A percentile compares a stretch with the other conserved stretches of the same genome.
phyloP scores from a whole-genome alignment of 2,113 vertebrate genomes.

The Nycticorax nycticorax region DNA sequence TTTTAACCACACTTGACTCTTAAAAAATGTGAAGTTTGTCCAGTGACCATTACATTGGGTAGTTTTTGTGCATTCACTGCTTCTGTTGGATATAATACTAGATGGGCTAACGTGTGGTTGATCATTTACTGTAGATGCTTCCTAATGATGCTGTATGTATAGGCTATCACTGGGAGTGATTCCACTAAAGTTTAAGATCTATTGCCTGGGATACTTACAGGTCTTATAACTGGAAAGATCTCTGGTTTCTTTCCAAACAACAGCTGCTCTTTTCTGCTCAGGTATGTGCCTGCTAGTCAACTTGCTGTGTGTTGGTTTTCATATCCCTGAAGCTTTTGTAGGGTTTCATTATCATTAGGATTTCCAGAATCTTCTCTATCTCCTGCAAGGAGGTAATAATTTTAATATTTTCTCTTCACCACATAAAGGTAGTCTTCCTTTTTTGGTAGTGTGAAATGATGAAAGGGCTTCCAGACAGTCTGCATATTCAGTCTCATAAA shows the following conservation, averaged over 20 bases:
- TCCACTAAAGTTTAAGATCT: background rate
- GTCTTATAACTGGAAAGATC: background rate
- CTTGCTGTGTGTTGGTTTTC: background rate
- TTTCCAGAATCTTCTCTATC: background rate
- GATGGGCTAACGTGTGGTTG: background rate
- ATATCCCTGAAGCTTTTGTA: background rate
- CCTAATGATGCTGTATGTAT: background rate
- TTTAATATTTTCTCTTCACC: background rate
- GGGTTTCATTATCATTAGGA: background rate
- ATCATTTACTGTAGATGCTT: background rate
- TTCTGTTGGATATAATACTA: background rate
- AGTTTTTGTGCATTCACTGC: background rate
- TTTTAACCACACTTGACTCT: background rate
- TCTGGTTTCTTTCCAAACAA: background rate
- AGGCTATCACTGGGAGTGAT: background rate
- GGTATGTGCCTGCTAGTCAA: background rate
- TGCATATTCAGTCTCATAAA: background rate
- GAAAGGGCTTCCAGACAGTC: background rate
- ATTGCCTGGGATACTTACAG: background rate
- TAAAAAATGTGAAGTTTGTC: background rate
- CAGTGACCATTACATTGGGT: fast-evolving
- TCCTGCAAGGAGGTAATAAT: background rate
- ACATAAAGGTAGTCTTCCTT: background rate
- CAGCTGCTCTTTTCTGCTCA: background rate
- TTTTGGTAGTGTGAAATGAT: background rate